A percentile compares a stretch with the other conserved stretches of the same genome.
Conservation (phyloP, 2,888 invertebrate genomes). For the Schizaphis graminum region DNA sequence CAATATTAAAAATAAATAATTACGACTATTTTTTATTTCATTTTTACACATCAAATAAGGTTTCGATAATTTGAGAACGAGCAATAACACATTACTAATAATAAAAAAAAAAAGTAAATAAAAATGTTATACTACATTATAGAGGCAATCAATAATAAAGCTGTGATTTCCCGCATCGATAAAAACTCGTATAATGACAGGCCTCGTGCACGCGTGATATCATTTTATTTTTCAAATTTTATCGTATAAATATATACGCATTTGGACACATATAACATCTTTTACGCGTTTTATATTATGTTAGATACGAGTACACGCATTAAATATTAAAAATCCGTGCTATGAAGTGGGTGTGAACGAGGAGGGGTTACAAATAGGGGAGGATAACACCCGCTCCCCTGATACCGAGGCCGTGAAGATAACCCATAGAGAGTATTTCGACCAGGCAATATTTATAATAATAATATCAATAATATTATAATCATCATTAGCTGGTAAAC, state of each 20-base stretch:
- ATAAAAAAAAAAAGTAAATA: not conserved
- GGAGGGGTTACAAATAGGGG: not conserved
- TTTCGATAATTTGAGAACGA: not conserved
- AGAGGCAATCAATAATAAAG: not conserved
- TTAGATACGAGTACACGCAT: not conserved
- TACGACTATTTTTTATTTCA: not conserved
- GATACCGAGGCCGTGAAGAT: not conserved
- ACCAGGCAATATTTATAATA: not conserved
- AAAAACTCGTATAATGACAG: not conserved
- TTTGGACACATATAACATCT: not conserved
- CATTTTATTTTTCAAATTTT: not conserved
- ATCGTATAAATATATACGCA: not conserved
- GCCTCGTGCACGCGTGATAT: not conserved
- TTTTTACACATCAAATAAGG: not conserved
- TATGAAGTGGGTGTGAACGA: not conserved
- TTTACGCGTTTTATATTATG: conserved; percentile 1
- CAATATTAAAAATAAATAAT: not conserved
- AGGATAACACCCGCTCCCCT: not conserved
- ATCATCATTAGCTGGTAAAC: not conserved
- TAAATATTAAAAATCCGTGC: not conserved
- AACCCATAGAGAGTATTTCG: not conserved
- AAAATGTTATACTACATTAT: not conserved
- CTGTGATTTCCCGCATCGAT: not conserved
- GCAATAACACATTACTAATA: not conserved
- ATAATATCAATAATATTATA: not conserved